phyloP scores from a whole-genome alignment of 1,140 invertebrate species.

The Lordiphosa collinella region DNA sequence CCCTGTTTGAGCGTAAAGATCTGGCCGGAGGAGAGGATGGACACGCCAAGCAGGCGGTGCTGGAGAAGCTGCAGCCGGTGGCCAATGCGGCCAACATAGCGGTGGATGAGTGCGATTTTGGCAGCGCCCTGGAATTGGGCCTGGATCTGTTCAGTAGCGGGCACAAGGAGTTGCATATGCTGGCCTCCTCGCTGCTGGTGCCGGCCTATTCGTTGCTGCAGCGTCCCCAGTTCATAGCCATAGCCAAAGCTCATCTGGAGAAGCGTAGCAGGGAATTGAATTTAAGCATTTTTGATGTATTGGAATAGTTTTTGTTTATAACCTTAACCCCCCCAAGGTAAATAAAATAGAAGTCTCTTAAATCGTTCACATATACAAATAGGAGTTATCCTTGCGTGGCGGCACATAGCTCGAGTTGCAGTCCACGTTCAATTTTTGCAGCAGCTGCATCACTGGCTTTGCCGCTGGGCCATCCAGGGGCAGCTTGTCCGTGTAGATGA shows the following conservation, averaged over 20 bases:
- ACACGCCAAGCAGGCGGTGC: conserved; percentile 81
- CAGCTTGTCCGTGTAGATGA: conserved; percentile 63
- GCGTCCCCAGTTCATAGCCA: conserved; percentile 87
- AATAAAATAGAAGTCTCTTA: conserved; percentile 31
- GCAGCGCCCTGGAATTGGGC: conserved; percentile 91
- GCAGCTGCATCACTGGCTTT: conserved; percentile 58
- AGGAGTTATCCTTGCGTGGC: conserved; percentile 51
- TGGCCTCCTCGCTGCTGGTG: conserved; percentile 84
- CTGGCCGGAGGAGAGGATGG: conserved; percentile 82
- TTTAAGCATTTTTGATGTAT: conserved; percentile 59
- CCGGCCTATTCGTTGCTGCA: conserved; percentile 90
- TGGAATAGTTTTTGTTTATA: conserved; percentile 35
- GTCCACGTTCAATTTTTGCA: conserved; percentile 39
- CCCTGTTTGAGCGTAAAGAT: conserved; percentile 82
- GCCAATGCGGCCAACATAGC: conserved; percentile 84
- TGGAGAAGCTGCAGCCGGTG: conserved; percentile 87
- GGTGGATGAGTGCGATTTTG: conserved; percentile 96
- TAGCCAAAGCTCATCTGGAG: conserved; percentile 86
- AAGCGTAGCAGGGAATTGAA: conserved; percentile 42
- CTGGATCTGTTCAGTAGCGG: conserved; percentile 91
- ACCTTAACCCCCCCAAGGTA: conserved; percentile 29
- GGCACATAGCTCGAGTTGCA: conserved; percentile 54
- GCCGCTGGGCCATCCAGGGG: conserved; percentile 58
- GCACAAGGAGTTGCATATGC: conserved; percentile 84
- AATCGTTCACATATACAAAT: conserved; percentile 56